Conservation (phyloP, 2,113 vertebrate genomes). For the Zosterops borbonicus region DNA sequence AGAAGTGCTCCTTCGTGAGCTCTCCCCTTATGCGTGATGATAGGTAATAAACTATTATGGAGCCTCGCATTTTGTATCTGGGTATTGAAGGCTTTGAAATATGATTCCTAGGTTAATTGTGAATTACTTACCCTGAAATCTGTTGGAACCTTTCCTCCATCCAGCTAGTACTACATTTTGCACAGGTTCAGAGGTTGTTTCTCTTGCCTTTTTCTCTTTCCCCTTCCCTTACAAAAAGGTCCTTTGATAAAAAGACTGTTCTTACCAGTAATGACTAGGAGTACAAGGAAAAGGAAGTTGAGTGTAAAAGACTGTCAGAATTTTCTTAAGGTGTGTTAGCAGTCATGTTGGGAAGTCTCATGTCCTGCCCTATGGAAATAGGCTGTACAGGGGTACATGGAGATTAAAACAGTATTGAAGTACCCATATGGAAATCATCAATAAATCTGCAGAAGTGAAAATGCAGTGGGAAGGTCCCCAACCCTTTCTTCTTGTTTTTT, state of each 20-base stretch:
- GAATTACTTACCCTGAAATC: not conserved
- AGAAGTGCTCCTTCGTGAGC: no score
- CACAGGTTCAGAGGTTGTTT: not conserved
- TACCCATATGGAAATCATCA: not conserved
- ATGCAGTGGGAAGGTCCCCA: not conserved
- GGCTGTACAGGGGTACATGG: not conserved
- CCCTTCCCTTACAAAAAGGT: not conserved
- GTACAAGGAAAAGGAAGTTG: not conserved
- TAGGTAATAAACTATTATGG: conserved; percentile 48
- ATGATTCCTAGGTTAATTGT: not conserved
- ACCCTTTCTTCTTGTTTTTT: not conserved
- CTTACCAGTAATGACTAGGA: not conserved
- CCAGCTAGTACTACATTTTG: not conserved
- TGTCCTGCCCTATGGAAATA: not conserved
- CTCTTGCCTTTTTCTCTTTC: not conserved
- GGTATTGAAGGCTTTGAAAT: not conserved
- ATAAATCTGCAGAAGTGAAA: not conserved
- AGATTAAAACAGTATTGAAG: not conserved
- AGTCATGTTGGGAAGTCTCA: not conserved
- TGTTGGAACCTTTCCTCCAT: not conserved
- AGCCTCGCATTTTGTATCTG: not conserved
- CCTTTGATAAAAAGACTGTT: not conserved
- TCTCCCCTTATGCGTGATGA: conserved; percentile 30
- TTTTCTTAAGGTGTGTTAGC: not conserved
- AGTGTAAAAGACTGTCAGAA: not conserved